Conservation (phyloP, 2,113 vertebrate genomes). For the Tragelaphus strepsiceros region DNA sequence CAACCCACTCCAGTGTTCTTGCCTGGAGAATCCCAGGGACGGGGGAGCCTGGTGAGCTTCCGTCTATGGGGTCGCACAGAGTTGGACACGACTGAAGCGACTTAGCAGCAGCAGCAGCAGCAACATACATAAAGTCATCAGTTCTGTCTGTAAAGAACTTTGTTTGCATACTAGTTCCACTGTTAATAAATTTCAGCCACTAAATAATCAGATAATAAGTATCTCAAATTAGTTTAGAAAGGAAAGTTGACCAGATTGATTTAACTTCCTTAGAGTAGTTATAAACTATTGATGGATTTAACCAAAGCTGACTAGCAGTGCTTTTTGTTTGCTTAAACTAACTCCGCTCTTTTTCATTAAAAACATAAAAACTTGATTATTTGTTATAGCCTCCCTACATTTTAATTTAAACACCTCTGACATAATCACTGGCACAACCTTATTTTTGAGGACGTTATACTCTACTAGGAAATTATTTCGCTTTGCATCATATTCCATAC, state of each 20-base stretch:
- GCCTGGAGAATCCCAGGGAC: too few relatives aligned
- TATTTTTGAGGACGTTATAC: background rate
- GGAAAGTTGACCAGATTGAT: background rate
- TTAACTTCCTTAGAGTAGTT: conserved; percentile 3
- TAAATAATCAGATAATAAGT: background rate
- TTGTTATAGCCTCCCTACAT: background rate
- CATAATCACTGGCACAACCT: background rate
- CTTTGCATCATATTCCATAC: background rate
- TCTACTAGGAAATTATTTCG: background rate
- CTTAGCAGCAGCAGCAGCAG: too few relatives aligned
- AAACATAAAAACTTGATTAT: background rate
- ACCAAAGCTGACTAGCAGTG: background rate
- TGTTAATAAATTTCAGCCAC: background rate
- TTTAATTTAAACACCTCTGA: background rate
- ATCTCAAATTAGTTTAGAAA: background rate
- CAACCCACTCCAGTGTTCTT: too few relatives aligned
- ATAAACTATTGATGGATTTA: background rate
- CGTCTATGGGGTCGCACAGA: too few relatives aligned
- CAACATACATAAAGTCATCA: background rate
- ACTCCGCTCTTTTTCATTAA: background rate
- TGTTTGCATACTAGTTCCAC: background rate
- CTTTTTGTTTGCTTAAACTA: background rate
- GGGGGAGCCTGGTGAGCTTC: too few relatives aligned
- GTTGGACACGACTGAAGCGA: too few relatives aligned
- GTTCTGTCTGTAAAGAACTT: background rate